Percentiles rank a stretch among this genome's conserved stretches.
phyloP scores from a whole-genome alignment of 2,888 invertebrate genomes.

The Pharmacophagus antenor region DNA sequence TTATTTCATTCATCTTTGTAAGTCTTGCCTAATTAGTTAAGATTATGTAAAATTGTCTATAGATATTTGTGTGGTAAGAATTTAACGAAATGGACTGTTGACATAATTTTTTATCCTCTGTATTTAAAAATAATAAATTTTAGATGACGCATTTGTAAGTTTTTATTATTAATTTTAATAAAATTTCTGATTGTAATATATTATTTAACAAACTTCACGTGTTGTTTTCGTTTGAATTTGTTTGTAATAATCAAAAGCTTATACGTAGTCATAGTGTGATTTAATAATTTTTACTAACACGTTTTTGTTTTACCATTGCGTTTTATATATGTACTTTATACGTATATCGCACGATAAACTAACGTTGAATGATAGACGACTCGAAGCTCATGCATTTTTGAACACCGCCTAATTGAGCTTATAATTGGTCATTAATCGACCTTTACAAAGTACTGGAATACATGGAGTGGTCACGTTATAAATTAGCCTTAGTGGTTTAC shows the following conservation, averaged over 20 bases:
- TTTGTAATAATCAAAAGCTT: not conserved
- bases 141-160: not conserved
- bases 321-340: not conserved
- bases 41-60: not conserved
- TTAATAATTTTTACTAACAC: not conserved
- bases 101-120: not conserved
- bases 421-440: constrained; percentile 1
- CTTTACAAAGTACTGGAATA: not conserved
- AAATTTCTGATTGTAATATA: too few species aligned
- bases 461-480: not conserved
- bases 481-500: too few species aligned
- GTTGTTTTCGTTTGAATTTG: not conserved
- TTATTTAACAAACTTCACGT: not conserved
- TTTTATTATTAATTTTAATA: not conserved
- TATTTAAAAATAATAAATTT: not conserved
- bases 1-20: too few species aligned
- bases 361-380: not conserved
- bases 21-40: not conserved
- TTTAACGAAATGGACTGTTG: not conserved
- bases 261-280: not conserved
- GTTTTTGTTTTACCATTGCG: not conserved
- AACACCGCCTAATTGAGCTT: not conserved
- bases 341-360: too few species aligned
- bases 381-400: not conserved
- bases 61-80: not conserved